Conservation (phyloP, 2,113 vertebrate species). For the Ammodytes dubius region DNA sequence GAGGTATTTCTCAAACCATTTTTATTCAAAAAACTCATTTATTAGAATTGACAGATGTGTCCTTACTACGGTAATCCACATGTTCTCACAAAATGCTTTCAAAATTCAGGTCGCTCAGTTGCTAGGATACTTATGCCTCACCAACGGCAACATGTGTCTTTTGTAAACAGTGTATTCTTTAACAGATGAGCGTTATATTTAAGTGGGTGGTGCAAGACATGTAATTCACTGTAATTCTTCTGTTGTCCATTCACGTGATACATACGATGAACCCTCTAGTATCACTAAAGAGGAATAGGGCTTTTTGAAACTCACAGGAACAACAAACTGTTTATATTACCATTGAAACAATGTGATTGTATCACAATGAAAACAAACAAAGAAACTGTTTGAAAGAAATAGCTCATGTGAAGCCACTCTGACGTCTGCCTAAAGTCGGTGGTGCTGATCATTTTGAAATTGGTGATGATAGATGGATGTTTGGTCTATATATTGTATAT, state of each 20-base stretch:
- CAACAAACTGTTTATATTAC: neutral
- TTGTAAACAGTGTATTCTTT: too few relatives aligned
- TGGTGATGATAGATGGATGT: neutral
- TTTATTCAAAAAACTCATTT: too few relatives aligned
- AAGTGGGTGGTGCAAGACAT: too few relatives aligned
- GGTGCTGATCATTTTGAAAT: neutral
- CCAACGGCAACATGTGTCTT: too few relatives aligned
- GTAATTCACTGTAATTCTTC: neutral
- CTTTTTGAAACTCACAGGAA: neutral
- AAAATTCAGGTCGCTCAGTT: too few relatives aligned
- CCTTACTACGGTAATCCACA: too few relatives aligned
- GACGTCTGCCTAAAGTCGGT: neutral
- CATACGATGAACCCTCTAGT: neutral
- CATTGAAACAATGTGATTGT: neutral
- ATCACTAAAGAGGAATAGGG: neutral
- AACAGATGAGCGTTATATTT: too few relatives aligned
- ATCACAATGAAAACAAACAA: neutral
- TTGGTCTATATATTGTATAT: neutral
- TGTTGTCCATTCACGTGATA: neutral
- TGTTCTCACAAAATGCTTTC: too few relatives aligned
- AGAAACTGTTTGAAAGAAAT: neutral
- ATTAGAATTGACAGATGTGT: too few relatives aligned
- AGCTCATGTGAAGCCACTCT: neutral
- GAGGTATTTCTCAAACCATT: too few relatives aligned
- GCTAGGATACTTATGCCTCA: too few relatives aligned